Evolutionary conservation across 2,113 vertebrate species (phyloP), one percentile per base, ranked within the genome.

Genomic region (Symphodus melops): DNA sequence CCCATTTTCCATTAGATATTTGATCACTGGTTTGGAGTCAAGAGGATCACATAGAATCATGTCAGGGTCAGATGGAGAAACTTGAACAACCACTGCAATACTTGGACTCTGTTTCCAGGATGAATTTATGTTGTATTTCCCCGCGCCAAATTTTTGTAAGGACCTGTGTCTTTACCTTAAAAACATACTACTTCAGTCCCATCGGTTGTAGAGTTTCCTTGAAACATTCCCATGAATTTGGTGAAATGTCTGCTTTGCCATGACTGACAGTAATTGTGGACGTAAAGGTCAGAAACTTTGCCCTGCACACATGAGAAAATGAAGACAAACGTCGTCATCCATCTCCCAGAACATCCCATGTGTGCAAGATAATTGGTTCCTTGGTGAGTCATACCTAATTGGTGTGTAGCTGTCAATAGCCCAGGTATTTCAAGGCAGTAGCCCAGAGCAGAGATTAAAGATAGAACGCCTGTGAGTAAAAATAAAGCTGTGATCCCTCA

Each of bases 381-480:
- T 21, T 37, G 46, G 80, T 80, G 85, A 86, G 75, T 78, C 70
- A 72, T 14, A 63, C 65, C 77, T 91, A 91, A 91, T 91, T 90
- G 88, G 82, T 59, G 83, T 55, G 76, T 63, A 81, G 75, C 86
- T 88, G 89, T 90, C 88, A 75, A 81, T 59, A 77, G 73, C 1
- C 1, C 79, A 86, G 78, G 88, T 89, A 85, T 80, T 75, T 74
- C 19, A 80, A 84, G 67, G 59, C 64, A 55, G 54, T 3, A 57
- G 65, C 70, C 73, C 7, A 8, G 20, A 77, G 54, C 51, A 63
- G 33, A 49, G 19, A 64, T 82, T 63, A 72, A 61, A 77, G 69
- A 55, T 25, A 71, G 28, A 73, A 55, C 80, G 64, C 60, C 60
- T 44, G 77, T 67, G 46, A 36, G 41, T 48, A 8, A 67, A 67